phyloP scores from a whole-genome alignment of 1,140 invertebrate species.

The Heliconius hermathena region DNA sequence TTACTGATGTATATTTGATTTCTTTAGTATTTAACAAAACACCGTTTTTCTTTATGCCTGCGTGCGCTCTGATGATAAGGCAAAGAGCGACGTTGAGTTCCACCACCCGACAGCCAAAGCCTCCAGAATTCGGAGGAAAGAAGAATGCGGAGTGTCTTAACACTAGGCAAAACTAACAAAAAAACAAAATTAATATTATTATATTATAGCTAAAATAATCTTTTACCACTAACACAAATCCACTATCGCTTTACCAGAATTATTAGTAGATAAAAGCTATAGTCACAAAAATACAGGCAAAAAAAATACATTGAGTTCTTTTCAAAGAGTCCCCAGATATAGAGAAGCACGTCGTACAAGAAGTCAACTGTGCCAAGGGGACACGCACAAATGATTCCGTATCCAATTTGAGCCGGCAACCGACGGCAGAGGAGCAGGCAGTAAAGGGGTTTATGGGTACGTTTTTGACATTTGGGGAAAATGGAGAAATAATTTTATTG shows the following conservation, averaged over 20 bases:
- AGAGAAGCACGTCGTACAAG: conserved; percentile 14
- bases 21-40: too few species aligned
- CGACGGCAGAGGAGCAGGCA: background rate
- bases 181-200: too few species aligned
- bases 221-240: background rate
- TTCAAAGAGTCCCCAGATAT: conserved; percentile 15
- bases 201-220: too few species aligned
- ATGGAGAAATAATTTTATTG: conserved; percentile 9
- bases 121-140: too few species aligned
- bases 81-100: too few species aligned
- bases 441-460: conserved; percentile 5
- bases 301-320: conserved; percentile 1
- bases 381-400: conserved; percentile 29
- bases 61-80: too few species aligned
- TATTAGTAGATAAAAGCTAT: background rate
- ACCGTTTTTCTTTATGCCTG: too few species aligned
- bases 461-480: conserved; percentile 13
- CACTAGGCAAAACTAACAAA: too few species aligned
- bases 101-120: too few species aligned
- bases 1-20: too few species aligned
- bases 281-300: background rate
- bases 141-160: too few species aligned
- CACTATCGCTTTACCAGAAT: background rate
- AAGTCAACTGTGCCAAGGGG: conserved; percentile 21
- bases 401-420: conserved; percentile 36